Evolutionary conservation across 2,888 invertebrate genomes (phyloP).

Genomic region (Athetis lepigone): DNA sequence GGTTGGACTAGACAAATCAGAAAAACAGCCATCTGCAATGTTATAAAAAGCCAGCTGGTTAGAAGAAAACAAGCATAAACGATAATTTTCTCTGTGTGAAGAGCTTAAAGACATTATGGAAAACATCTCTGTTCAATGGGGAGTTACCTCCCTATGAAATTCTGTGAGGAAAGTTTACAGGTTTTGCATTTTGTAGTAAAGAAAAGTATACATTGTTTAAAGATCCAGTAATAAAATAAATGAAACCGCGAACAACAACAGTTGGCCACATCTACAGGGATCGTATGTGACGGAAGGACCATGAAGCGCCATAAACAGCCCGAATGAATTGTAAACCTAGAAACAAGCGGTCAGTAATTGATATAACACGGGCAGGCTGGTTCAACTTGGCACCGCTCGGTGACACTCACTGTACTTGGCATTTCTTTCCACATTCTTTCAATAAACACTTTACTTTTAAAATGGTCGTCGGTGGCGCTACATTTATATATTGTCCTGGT

Average conservation of each 20-base stretch:
- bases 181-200: too few species aligned
- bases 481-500: neutral
- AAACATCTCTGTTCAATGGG: too few species aligned
- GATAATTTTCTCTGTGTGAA: too few species aligned
- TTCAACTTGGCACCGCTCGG: constrained; percentile 51
- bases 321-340: constrained; percentile 53
- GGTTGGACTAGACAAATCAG: too few species aligned
- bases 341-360: constrained; percentile 36
- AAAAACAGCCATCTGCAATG: too few species aligned
- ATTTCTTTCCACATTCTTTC: constrained; percentile 58
- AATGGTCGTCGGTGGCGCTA: neutral
- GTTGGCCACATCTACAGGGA: constrained; percentile 18
- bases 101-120: too few species aligned
- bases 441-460: constrained; percentile 42
- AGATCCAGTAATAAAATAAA: too few species aligned
- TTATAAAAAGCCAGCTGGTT: too few species aligned
- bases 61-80: too few species aligned
- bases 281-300: constrained; percentile 54
- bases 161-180: too few species aligned
- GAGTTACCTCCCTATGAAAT: too few species aligned
- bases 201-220: neutral
- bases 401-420: constrained; percentile 53
- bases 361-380: constrained; percentile 32
- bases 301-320: constrained; percentile 53
- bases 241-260: neutral